Conservation (phyloP, 2,888 invertebrate genomes). For the Palloptera scutellata region DNA sequence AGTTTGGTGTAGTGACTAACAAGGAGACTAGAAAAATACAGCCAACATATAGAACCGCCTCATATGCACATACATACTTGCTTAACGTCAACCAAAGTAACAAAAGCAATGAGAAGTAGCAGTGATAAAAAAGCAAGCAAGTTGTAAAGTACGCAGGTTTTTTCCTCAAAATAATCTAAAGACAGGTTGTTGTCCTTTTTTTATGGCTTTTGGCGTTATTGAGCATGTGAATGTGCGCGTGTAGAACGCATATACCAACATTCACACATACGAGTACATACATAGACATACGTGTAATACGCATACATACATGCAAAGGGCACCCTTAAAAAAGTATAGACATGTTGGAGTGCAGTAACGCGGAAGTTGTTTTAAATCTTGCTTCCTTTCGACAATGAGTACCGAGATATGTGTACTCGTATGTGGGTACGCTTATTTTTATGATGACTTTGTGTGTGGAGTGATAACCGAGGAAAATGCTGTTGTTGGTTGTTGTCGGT, state of each 20-base stretch:
- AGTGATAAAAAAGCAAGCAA: too few relatives aligned
- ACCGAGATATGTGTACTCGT: too few relatives aligned
- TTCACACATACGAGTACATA: background rate
- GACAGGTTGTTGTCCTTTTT: conserved; percentile 44
- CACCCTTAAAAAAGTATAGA: conserved; percentile 10
- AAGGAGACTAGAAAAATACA: conserved; percentile 1
- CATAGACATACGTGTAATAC: background rate
- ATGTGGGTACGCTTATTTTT: too few relatives aligned
- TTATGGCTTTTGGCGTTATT: conserved; percentile 18
- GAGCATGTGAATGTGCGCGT: background rate
- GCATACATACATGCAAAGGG: background rate
- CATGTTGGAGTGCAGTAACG: conserved; percentile 48
- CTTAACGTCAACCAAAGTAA: background rate
- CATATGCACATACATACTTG: conserved; percentile 18
- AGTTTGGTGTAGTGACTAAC: too few relatives aligned
- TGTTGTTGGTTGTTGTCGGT: too few relatives aligned
- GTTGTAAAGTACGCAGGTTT: too few relatives aligned
- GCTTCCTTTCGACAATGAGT: background rate
- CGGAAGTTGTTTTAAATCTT: conserved; percentile 47
- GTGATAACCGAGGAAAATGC: too few relatives aligned
- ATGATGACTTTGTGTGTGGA: too few relatives aligned
- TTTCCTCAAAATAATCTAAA: background rate
- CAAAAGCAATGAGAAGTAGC: too few relatives aligned
- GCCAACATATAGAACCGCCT: background rate
- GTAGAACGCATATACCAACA: conserved; percentile 5